Base-by-base conservation (phyloP, 1,140 invertebrate species). In the Tachypleus tridentatus region DNA sequence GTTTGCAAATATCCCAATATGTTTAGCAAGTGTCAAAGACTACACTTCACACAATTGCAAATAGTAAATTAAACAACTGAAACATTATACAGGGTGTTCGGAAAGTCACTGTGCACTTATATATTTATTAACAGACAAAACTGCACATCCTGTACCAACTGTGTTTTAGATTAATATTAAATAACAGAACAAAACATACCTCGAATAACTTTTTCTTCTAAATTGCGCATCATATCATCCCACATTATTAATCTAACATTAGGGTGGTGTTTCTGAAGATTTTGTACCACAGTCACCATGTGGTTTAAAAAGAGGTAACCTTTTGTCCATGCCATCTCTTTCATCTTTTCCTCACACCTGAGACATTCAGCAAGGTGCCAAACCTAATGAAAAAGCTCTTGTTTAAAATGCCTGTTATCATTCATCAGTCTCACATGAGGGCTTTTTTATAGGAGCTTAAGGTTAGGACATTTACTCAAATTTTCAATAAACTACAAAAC, bases 171-270 rank as follows among this genome's bases (percentile, higher is more conserved):
- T 29, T 0, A 29, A 29, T 29, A 29, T 29, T 29, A 29, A 29
- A 29, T 0, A 29, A 8, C 7, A 29, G 29, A 29, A 8, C 7
- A 59, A 47, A 53, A 64, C 58, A 58, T 56, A 68, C 68, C 29
- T 72, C 72, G 65, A 59, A 77, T 69, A 59, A 69, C 64, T 4
- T 64, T 59, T n/a, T 66, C 60, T 62, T 69, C 61, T 48, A 78
- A 70, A 48, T 77, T 70, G 51, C 81, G 71, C 64, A 83, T 77
- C 79, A 84, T 83, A 71, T 84, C 83, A 73, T 84, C 82, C 83
- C 83, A 84, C 73, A 83, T 81, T n/a, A 84, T 73, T 9, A 88
- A 82, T 53, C 80, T 84, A 29, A 91, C 77, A 7, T 74, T 62
- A 4, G 77, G 77, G 58, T 78, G 76, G 4, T 71, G 67, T 47